Percentiles rank a stretch among this genome's conserved stretches.
Evolutionary conservation across 2,888 invertebrate species (phyloP).

Genomic region (Pardosa pseudoannulata): DNA sequence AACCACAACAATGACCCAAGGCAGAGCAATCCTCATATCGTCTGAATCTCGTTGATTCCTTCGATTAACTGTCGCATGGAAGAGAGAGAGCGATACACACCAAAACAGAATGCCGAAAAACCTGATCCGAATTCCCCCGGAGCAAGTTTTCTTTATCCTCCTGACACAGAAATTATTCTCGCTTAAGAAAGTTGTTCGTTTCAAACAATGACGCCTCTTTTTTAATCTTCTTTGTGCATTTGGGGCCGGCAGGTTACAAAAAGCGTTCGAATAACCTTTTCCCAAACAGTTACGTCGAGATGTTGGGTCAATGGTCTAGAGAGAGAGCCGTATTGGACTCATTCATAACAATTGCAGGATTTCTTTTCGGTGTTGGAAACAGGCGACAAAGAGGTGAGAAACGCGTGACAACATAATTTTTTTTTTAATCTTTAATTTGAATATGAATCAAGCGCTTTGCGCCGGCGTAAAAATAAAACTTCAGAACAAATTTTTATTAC

Average conservation of each 20-base stretch:
- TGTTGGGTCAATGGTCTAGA: constrained; percentile 12
- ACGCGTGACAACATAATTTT: no score
- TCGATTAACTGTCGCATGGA: background rate
- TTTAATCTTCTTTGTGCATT: constrained; percentile 15
- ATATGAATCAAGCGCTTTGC: no score
- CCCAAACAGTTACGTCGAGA: background rate
- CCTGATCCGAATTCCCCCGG: constrained; percentile 30
- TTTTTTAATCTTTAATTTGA: no score
- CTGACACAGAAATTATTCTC: constrained; percentile 70
- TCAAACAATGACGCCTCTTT: constrained; percentile 24
- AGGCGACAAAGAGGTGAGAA: no score
- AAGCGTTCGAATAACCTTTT: constrained; percentile 10
- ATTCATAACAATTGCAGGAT: no score
- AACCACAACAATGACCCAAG: constrained; percentile 19
- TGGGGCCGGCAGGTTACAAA: background rate
- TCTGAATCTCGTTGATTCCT: background rate
- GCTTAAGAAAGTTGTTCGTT: constrained; percentile 59
- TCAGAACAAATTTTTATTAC: no score
- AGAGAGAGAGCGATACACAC: constrained; percentile 28
- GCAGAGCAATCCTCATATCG: constrained; percentile 18
- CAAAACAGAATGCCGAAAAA: constrained; percentile 57
- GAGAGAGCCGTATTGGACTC: background rate
- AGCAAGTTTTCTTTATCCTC: constrained; percentile 61
- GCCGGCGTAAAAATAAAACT: no score
- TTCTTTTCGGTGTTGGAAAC: no score